Base-by-base conservation (phyloP, 2,797 vertebrate genomes). In the Sardinella longiceps region DNA sequence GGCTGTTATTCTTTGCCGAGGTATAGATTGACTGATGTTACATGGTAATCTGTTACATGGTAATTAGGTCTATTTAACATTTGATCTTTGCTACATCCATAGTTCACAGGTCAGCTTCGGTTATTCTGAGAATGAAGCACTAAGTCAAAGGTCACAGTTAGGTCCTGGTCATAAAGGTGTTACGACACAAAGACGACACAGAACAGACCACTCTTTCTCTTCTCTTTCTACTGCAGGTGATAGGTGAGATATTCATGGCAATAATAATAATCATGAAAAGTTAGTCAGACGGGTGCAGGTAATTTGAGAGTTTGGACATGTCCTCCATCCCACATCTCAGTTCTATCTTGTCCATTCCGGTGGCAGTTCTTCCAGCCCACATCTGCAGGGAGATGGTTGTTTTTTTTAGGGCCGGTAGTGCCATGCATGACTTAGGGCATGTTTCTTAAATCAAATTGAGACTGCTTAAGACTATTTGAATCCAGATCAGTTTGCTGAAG, bases 51-150 rank as follows among this genome's bases (percentile, higher is more conserved):
- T 11, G 70, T 77, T 43, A 20, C 37, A 43, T 23, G 37, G 33
- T 77, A 43, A 37, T 77, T 77, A 10, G 7, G 46, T 10, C 46
- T 48, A 43, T 77, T 77, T 77, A 77, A 77, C 70, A 77, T 23
- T 77, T 77, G 33, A 77, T 77, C 37, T 77, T 77, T 77, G 18
- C 20, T 33, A 15, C 70, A 43, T 20, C 18, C 4, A 39, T 43
- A 77, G 70, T 43, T 77, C 70, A 77, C 37, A 43, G 70, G 70
- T 77, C 37, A 43, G 70, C 18, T 77, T 43, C 37, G 20, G 37
- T 23, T 77, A 77, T 43, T 77, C 70, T 33, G 33, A 23, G 33
- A 6, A 77, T 77, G 15, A 77, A 43, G 33, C 18, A 23, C 1
- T 37, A 77, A 7, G 37, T 43, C 70, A 43, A 77, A 77, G 70